phyloP scores from a whole-genome alignment of 2,113 vertebrate species.

The Lepidiolamprologus cunningtoni region DNA sequence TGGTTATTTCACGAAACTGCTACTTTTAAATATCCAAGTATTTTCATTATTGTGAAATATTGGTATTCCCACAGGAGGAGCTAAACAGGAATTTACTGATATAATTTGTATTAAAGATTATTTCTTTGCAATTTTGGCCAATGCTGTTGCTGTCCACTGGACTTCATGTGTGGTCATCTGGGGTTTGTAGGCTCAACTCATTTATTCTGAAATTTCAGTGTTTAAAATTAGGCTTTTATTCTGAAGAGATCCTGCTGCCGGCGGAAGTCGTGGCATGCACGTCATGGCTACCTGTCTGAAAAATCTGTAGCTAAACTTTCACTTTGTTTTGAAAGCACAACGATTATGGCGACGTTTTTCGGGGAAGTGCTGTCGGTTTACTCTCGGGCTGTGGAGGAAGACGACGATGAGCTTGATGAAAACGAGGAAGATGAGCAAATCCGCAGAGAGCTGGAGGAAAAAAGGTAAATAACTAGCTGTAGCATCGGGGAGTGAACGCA shows the following conservation, averaged over 20 bases:
- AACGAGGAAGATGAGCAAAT: slow-evolving; percentile 71
- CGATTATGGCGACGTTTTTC: slow-evolving; percentile 73
- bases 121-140: not conserved
- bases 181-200: not conserved
- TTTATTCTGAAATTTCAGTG: not conserved
- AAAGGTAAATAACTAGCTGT: slow-evolving; percentile 34
- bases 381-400: slow-evolving; percentile 73
- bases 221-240: not conserved
- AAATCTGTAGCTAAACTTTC: not conserved
- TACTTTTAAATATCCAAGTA: not conserved
- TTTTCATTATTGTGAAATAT: not conserved
- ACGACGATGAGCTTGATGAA: slow-evolving; percentile 62
- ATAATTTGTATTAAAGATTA: not conserved
- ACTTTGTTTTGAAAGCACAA: not conserved
- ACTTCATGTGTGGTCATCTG: not conserved
- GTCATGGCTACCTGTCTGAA: not conserved
- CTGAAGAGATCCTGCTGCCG: not conserved
- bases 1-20: not conserved
- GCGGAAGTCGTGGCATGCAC: not conserved
- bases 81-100: not conserved
- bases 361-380: slow-evolving; percentile 70
- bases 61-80: not conserved
- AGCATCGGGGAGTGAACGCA: not conserved
- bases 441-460: slow-evolving; percentile 61
- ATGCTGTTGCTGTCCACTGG: not conserved